Base-by-base conservation (phyloP, 2,113 vertebrate genomes). In the Gobio gobio region DNA sequence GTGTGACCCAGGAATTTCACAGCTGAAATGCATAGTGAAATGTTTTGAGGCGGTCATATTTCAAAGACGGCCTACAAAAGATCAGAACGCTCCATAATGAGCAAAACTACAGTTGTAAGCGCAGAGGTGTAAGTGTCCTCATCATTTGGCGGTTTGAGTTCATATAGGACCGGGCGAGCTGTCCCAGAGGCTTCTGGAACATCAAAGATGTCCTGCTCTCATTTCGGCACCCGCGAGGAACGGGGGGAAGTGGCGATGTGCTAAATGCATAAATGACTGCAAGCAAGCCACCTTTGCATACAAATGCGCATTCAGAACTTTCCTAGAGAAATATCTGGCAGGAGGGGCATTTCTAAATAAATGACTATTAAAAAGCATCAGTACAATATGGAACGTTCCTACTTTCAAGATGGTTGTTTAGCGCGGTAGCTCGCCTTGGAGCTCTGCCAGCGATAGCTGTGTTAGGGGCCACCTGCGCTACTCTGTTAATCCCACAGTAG, bases 381-480 rank as follows among this genome's bases (percentile, higher is more conserved):
- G 63, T 49, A 78, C 16, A 82, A 83, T 82, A 79, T 5, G 75
- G 75, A 79, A 16, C 85, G 85, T 80, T 70, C 74, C 85, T 49
- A 33, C 88, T 87, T 85, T 82, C 16, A 78, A 78, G 86, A 90
- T 86, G 89, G 63, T 54, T 66, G 40, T 88, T 91, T 86, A 89
- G 87, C 63, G 85, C 87, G 88, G 90, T 86, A 84, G 86, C 68
- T 88, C 88, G 91, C 91, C 91, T 89, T 79, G 85, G 83, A 92
- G 91, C 90, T 47, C 85, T 87, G 90, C 90, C 90, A 89, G 82
- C 63, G 75, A 90, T 91, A 90, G 90, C 90, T 81, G 91, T 90
- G 79, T 90, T 89, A 87, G 90, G 90, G 88, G 89, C 90, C 91
- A 92, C 93, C 92, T 92, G 90, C 86, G 78, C 90, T 87, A 80